phyloP scores from a whole-genome alignment of 1,140 invertebrate species.

The Drosophila sp. region DNA sequence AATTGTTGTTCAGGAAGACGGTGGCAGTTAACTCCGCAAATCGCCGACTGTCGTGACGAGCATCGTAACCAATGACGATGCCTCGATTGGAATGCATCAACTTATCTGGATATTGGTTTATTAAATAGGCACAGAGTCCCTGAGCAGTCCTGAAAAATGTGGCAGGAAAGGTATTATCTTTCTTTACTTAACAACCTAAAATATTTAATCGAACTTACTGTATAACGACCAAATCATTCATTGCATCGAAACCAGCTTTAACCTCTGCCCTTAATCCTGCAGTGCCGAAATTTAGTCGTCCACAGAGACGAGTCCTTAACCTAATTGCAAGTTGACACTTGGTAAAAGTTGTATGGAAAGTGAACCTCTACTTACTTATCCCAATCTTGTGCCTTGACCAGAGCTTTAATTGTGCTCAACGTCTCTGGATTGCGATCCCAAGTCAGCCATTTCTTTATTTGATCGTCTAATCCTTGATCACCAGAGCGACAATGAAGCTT shows the following conservation, averaged over 20 bases:
- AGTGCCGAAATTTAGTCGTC: slow-evolving; percentile 93
- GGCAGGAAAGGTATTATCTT: background rate
- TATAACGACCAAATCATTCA: slow-evolving; percentile 99
- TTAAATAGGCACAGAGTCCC: slow-evolving; percentile 93
- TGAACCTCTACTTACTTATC: slow-evolving; percentile 45
- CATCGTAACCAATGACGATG: slow-evolving; percentile 97
- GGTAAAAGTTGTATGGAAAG: background rate
- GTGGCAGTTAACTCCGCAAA: slow-evolving; percentile 96
- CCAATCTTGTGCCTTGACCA: slow-evolving; percentile 58
- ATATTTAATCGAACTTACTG: slow-evolving; percentile 86
- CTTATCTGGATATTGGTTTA: slow-evolving; percentile 84
- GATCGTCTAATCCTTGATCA: slow-evolving; percentile 47
- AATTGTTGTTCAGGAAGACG: slow-evolving; percentile 91
- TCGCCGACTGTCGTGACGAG: slow-evolving; percentile 96
- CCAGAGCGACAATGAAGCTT: slow-evolving; percentile 40
- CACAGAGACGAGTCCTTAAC: slow-evolving; percentile 60
- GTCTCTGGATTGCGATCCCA: slow-evolving; percentile 65
- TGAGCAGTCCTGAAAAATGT: slow-evolving; percentile 89
- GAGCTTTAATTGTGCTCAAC: slow-evolving; percentile 53
- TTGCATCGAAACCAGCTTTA: slow-evolving; percentile 95
- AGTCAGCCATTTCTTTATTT: slow-evolving; percentile 60
- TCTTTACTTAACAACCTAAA: background rate
- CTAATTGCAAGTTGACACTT: slow-evolving; percentile 52
- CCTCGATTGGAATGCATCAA: slow-evolving; percentile 87
- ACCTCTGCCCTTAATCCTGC: slow-evolving; percentile 95